Evolutionary conservation across 2,797 vertebrate genomes (phyloP), one percentile per base, ranked within the genome.

Genomic region (Schizopygopsis malacanthus): DNA sequence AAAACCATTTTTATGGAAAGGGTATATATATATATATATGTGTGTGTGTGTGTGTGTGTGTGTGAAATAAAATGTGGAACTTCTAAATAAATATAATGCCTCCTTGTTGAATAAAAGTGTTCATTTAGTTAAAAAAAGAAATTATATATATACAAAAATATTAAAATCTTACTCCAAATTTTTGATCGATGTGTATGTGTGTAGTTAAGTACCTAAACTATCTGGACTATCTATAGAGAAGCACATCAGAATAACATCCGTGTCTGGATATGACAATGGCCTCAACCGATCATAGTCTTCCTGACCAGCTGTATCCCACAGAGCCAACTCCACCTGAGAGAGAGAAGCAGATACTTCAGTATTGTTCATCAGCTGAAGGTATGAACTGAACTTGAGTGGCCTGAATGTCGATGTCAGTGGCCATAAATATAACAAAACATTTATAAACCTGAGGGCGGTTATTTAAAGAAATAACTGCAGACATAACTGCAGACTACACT

Each of bases 181-280:
- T 81, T 22, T 12, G 6, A 45, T n/a, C 1, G 18, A 56, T 37
- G 18, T 16, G 39, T 41, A 15, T 12, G 22, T 54, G 20, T 39
- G 28, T 7, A 43, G 39, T 61, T 61, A 89, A 10, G 13, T 94
- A 99, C 98, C 98, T 78, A 99, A 96, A 93, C 98, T 99, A 87
- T 99, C 98, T 0, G 98, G 98, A 92, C 98, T 99, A 92, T 99
- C 98, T 71, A 99, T 97, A 79, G 98, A 99, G 88, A 99, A 99
- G 91, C 98, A 99, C 98, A 99, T 99, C 89, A 99, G 97, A 91
- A 99, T 99, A 72, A 99, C 98, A 0, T 99, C 98, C 0, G 98
- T 99, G 94, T 99, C 98, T 0, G 98, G 98, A 92, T 99, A 99
- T 0, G 98, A 99, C 87, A 99, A 97, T 11, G 98, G 98, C 88